Conservation (phyloP, 2,888 invertebrate species). For the Scelioninae gen. 1 region DNA sequence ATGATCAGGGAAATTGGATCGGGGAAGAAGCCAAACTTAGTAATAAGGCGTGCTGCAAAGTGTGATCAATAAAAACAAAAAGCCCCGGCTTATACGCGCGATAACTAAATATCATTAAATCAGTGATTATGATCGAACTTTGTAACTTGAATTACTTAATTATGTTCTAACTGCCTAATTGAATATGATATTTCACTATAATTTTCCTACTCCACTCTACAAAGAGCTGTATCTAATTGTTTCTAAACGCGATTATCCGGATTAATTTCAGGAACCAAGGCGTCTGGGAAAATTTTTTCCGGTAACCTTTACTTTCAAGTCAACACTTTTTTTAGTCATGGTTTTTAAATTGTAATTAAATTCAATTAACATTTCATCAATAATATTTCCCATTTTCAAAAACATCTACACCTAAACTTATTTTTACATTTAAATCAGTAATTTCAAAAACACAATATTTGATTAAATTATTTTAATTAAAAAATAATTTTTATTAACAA, state of each 20-base stretch:
- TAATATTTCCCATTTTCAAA: too few species aligned
- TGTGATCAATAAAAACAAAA: constrained; percentile 65
- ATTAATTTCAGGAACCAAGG: background rate
- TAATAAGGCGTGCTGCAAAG: constrained; percentile 47
- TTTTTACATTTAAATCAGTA: too few species aligned
- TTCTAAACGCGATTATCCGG: constrained; percentile 5
- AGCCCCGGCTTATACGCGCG: constrained; percentile 15
- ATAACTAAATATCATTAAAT: constrained; percentile 52
- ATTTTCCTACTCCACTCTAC: background rate
- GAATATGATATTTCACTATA: constrained; percentile 50
- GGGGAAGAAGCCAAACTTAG: constrained; percentile 51
- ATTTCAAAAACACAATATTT: too few species aligned
- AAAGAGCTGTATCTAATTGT: constrained; percentile 28
- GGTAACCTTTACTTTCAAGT: too few species aligned
- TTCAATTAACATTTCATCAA: too few species aligned
- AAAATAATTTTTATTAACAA: too few species aligned
- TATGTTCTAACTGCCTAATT: constrained; percentile 41
- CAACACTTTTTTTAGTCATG: too few species aligned
- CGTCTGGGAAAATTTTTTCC: too few species aligned
- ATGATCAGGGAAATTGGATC: constrained; percentile 58
- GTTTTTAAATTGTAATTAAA: too few species aligned
- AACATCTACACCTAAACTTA: too few species aligned
- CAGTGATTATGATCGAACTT: constrained; percentile 57
- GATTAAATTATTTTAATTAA: too few species aligned
- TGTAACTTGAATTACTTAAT: constrained; percentile 51